Conservation (phyloP, 2,113 vertebrate genomes). For the Stictonetta naevosa region DNA sequence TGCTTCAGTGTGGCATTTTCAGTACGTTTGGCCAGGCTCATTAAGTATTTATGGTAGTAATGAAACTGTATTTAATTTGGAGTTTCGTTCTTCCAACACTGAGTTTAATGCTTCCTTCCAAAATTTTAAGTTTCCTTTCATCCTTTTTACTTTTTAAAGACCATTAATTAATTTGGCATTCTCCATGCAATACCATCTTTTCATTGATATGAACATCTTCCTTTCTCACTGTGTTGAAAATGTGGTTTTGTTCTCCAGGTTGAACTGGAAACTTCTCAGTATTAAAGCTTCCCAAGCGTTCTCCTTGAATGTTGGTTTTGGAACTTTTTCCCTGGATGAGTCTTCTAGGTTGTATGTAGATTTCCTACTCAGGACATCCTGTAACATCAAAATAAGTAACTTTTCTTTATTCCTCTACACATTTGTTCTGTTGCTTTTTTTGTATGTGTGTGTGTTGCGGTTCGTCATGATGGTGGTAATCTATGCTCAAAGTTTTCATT, state of each 20-base stretch:
- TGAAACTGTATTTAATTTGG: not conserved
- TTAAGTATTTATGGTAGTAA: not conserved
- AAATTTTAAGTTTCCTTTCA: not conserved
- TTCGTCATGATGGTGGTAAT: rapidly evolving
- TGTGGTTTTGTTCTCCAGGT: rapidly evolving
- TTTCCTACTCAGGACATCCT: not conserved
- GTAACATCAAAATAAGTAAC: not conserved
- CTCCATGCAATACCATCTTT: not conserved
- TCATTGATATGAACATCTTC: not conserved
- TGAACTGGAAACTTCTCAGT: not conserved
- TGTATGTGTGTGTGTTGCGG: not conserved
- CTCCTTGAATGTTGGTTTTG: not conserved
- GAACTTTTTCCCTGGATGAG: not conserved
- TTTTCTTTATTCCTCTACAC: not conserved
- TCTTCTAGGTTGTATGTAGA: not conserved
- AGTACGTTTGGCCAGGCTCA: not conserved
- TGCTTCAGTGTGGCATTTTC: rapidly evolving
- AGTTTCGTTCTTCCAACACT: not conserved
- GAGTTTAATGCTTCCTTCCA: not conserved
- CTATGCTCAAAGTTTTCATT: not conserved
- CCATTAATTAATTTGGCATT: not conserved
- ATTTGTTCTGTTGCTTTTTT: not conserved
- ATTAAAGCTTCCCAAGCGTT: not conserved
- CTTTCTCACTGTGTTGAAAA: not conserved
- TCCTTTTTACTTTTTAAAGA: not conserved